These are phyloP conservation scores for Ciconia stormi DNA, from an alignment of 2,113 vertebrate species.

Conservation along the genomic window DNA sequence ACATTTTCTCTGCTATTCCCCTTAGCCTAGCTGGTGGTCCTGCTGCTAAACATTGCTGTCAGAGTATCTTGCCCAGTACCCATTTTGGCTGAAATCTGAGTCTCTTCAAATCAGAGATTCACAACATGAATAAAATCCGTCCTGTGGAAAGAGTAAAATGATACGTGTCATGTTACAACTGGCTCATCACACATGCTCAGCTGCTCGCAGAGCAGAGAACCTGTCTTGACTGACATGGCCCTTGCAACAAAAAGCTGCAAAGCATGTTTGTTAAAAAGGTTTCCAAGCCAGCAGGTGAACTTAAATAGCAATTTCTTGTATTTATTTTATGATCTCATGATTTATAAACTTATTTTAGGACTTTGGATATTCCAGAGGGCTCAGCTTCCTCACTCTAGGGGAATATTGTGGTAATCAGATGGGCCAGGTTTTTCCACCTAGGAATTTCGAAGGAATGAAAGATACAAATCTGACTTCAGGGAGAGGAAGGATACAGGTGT, in stretches of 20 bases:
- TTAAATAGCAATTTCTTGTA: neutral
- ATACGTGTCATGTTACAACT: neutral
- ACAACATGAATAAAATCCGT: neutral
- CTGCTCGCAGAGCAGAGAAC: neutral
- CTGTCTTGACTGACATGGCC: neutral
- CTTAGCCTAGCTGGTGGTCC: neutral
- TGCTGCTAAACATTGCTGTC: neutral
- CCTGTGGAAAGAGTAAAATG: neutral
- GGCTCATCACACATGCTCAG: neutral
- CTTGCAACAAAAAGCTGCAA: neutral
- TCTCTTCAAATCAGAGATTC: neutral
- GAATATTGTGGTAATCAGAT: neutral
- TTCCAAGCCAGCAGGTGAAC: neutral
- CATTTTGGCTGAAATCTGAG: neutral
- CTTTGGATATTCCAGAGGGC: neutral
- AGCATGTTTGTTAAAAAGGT: neutral
- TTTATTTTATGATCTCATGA: neutral
- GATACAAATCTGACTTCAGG: neutral
- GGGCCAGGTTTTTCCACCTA: neutral
- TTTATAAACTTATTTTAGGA: neutral
- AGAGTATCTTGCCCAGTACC: neutral
- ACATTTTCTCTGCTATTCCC: neutral
- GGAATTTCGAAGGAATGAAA: neutral
- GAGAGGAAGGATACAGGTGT: neutral
- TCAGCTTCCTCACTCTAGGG: neutral